These are phyloP conservation scores for Forficula auricularia DNA, from an alignment of 1,140 invertebrate genomes.

Conservation along the genomic window DNA sequence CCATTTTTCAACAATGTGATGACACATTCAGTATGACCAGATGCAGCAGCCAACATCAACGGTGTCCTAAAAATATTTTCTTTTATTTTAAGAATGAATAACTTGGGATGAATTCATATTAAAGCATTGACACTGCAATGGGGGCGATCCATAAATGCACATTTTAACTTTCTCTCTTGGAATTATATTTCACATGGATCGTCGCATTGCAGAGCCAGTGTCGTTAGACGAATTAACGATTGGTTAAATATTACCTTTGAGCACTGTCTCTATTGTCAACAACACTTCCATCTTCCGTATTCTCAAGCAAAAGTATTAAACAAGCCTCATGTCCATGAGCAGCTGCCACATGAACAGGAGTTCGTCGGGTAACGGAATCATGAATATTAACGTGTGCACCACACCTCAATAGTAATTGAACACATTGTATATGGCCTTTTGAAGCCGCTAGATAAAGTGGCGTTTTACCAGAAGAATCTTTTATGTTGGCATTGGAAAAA, in stretches of 20 bases:
- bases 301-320: conserved; percentile 32
- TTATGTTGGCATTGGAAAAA: conserved; percentile 33
- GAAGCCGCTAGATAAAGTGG: conserved; percentile 39
- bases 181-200: too few relatives aligned
- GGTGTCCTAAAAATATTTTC: conserved; percentile 31
- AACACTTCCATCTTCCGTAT: conserved; percentile 30
- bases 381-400: conserved; percentile 30
- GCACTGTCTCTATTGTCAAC: conserved; percentile 28
- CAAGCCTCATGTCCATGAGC: conserved; percentile 39
- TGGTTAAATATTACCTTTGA: conserved; percentile 10
- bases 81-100: conserved; percentile 1
- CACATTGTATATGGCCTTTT: conserved; percentile 33
- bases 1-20: conserved; percentile 35
- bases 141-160: too few relatives aligned
- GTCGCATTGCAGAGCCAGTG: too few relatives aligned
- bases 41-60: conserved; percentile 36
- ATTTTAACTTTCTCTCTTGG: too few relatives aligned
- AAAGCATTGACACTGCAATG: too few relatives aligned
- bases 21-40: conserved; percentile 33
- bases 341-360: conserved; percentile 41
- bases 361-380: conserved; percentile 31
- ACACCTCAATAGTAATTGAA: conserved; percentile 30
- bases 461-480: conserved; percentile 35
- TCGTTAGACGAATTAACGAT: too few relatives aligned
- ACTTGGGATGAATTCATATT: too few relatives aligned